Evolutionary conservation across 2,797 vertebrate genomes (phyloP), one percentile per base, ranked within the genome.

Genomic region (Etheostoma nigrum): DNA sequence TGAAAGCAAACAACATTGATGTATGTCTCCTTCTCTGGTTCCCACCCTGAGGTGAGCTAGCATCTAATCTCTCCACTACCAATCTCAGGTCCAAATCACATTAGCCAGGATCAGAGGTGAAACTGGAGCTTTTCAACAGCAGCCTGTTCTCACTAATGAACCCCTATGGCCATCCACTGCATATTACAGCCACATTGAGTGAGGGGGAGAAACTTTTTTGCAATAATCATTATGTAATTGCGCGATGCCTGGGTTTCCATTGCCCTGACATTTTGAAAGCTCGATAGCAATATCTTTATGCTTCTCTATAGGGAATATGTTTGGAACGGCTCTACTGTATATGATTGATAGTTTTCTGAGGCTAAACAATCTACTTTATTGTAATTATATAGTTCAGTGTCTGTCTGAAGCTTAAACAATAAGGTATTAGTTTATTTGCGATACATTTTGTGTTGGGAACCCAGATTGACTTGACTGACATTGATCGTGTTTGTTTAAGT

Each of bases 61-160:
- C 94, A 91, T 94, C 94, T 94, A 93, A 94, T 94, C 93, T 95
- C 87, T 90, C 84, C 92, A 91, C 93, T 91, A 93, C 93, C 93
- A 93, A 94, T 93, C 93, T 88, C 87, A 89, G 91, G 90, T 90
- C 93, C 92, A 95, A 95, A 96, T 96, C 93, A 94, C 94, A 95
- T 95, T 95, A 95, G 93, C 91, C 47, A 90, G 93, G 94, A 95
- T 95, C 94, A 94, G 94, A 95, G 93, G 93, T 94, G 94, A 95
- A 95, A 95, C 94, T 93, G 88, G 94, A 94, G 93, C 93, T 93
- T 94, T 93, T 94, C 92, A 93, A 95, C 94, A 93, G 90, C 88
- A 91, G 92, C 91, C 91, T 91, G 91, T 92, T 91, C 89, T 93
- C 93, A 88, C 93, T 94, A 95, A 95, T 94, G 93, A 92, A 93